Base-by-base conservation (phyloP, 37 sponge, comb jelly and placozoan species). In the Chondrilla cf. caribensis region DNA sequence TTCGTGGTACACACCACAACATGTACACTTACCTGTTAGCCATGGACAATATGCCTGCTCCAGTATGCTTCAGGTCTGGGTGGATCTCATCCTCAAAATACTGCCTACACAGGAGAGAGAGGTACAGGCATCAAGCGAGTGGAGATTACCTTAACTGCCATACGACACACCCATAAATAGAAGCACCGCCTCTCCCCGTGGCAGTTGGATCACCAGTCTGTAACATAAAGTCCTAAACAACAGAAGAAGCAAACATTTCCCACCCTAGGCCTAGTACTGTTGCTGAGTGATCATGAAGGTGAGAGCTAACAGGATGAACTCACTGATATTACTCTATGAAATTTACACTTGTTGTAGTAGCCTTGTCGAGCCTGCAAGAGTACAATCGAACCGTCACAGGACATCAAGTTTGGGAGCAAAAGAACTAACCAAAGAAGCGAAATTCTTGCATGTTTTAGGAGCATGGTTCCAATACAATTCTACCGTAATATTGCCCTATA, bases 131-230 rank as follows among this genome's bases (percentile, higher is more conserved):
- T 19, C n/a, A 43, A 19, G 11, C 17, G 11, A 11, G 17, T 55
- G 57, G 17, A 55, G 57, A 55, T 17, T 55, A 55, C 17, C 17
- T 55, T 55, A 17, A n/a, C n/a, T 55, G 57, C 17, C 57, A 55
- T 55, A 38, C 11, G 4, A 4, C 70, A 22, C 85, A 92, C 87
- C 97, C 97, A 79, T 92, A 96, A 38, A 98, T 98, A 17, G 99
- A 98, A 9, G 93, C 87, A 7, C 99, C 99, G n/a, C 99, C 99
- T 41, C 93, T 84, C 17, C 99, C 99, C 44, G 99, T 96, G 4
- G 95, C 99, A 0, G 99, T 98, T 25, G 99, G 99, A 60, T 98
- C 99, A 36, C 99, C 99, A 32, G 94, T 88, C 67, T 98, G 99
- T n/a, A 96, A 88, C 89, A 98, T 94, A 70, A 98, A 98, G 33